Base-by-base conservation (phyloP, 1,140 invertebrate genomes). In the Ericerus pela region DNA sequence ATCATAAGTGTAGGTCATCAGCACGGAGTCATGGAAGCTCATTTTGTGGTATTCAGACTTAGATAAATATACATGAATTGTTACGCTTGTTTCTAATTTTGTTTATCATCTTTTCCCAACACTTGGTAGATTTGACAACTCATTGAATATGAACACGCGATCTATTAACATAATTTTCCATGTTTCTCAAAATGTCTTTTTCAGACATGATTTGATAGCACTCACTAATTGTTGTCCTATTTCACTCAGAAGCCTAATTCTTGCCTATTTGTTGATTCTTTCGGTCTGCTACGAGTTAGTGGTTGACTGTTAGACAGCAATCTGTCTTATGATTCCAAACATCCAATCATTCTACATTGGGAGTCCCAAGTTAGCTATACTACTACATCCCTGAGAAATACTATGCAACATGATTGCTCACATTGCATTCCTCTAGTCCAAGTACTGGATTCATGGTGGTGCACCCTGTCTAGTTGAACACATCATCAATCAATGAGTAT, bases 331-430 rank as follows among this genome's bases (percentile, higher is more conserved):
- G 60, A 65, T 22, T 61, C 64, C 20, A 70, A 68, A 58, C 69
- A 72, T 62, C 71, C 70, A 0, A 66, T 71, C 12, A 33, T 73
- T 10, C 53, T 69, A 31, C 65, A 66, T 18, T 31, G 58, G 12
- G 63, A 62, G 22, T 59, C 68, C 61, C 57, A 60, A 20, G 52
- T 72, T 5, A 65, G 27, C 58, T 73, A 2, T 62, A 72, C 8
- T 30, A 54, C 5, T 14, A 68, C 53, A 59, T 64, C 24, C 70
- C 72, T 57, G 1, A 41, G 72, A n/a, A n/a, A n/a, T n/a, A n/a
- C n/a, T n/a, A n/a, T 59, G 62, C 61, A 27, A 67, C 68, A 37
- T 54, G 57, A 16, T 38, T 56, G 10, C 22, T 37, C 18, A 22
- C 59, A 22, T 53, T 54, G 26, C 60, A 16, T 24, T 29, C 14